phyloP scores from a whole-genome alignment of 2,888 invertebrate species.

The Agrochola macilenta region DNA sequence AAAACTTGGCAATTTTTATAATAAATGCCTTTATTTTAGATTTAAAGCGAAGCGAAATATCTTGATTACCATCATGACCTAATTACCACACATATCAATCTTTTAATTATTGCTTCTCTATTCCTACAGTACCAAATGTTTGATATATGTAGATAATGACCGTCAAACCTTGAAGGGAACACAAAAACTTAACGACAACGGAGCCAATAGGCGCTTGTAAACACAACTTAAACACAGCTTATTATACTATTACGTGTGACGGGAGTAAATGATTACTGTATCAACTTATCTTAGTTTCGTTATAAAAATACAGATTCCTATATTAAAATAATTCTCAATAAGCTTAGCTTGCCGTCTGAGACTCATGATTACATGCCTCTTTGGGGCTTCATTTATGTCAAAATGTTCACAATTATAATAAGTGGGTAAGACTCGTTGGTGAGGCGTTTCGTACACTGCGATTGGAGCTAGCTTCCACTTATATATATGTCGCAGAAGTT shows the following conservation, averaged over 20 bases:
- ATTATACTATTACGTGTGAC: conserved; percentile 78
- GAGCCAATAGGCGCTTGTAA: conserved; percentile 79
- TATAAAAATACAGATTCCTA: conserved; percentile 90
- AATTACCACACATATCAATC: conserved; percentile 39
- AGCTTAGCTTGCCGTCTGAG: conserved; percentile 88
- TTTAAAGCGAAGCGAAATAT: conserved; percentile 26
- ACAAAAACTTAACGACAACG: conserved; percentile 81
- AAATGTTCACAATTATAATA: conserved; percentile 61
- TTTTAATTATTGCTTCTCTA: conserved; percentile 56
- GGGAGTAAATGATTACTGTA: conserved; percentile 77
- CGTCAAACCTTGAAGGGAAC: conserved; percentile 59
- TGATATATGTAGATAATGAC: conserved; percentile 68
- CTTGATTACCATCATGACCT: conserved; percentile 9
- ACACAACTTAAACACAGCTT: conserved; percentile 74
- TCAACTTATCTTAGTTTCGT: conserved; percentile 82
- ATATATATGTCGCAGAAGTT: background rate
- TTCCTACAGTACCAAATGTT: conserved; percentile 41
- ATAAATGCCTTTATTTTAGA: conserved; percentile 1
- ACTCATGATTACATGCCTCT: conserved; percentile 87
- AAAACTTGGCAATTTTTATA: background rate
- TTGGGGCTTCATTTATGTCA: conserved; percentile 76
- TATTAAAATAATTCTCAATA: conserved; percentile 86
- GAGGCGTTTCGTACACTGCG: conserved; percentile 11
- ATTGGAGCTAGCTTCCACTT: conserved; percentile 6
- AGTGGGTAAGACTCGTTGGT: conserved; percentile 23